A percentile compares a stretch with the other conserved stretches of the same genome.
phyloP scores from a whole-genome alignment of 2,888 invertebrate genomes.

The Habrosyne pyritoides region DNA sequence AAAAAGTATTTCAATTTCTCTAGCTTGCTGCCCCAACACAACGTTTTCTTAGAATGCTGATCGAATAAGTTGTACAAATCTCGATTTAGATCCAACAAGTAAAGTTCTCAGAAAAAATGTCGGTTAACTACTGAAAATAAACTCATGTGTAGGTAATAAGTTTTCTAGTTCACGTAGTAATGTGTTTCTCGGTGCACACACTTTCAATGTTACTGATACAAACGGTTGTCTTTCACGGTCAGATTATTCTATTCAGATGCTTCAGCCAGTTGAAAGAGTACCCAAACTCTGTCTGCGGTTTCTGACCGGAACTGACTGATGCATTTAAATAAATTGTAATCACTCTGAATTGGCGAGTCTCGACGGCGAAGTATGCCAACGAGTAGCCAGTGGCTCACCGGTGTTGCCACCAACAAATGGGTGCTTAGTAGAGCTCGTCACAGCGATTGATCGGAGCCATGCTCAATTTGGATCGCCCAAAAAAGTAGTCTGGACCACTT shows the following conservation, averaged over 20 bases:
- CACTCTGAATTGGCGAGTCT: constrained; percentile 8
- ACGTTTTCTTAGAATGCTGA: background rate
- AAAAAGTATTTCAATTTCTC: background rate
- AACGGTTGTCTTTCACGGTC: constrained; percentile 33
- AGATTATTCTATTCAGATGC: constrained; percentile 28
- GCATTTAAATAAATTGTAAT: constrained; percentile 15
- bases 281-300: constrained; percentile 30
- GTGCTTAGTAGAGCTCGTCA: constrained; percentile 5
- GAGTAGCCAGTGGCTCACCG: background rate
- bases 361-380: constrained; percentile 1
- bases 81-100: background rate
- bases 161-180: background rate
- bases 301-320: constrained; percentile 32
- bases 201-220: constrained; percentile 15
- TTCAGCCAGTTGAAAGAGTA: constrained; percentile 12
- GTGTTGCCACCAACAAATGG: constrained; percentile 6
- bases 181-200: background rate
- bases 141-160: constrained; percentile 1
- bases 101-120: background rate
- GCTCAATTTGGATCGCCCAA: constrained; percentile 48
- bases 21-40: no score
- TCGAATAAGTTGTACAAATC: background rate
- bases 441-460: constrained; percentile 46
- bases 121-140: constrained; percentile 2
- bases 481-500: constrained; percentile 53